Evolutionary conservation across 2,113 vertebrate genomes (phyloP), one percentile per base, ranked within the genome.

Genomic region (Oreochromis aureus): DNA sequence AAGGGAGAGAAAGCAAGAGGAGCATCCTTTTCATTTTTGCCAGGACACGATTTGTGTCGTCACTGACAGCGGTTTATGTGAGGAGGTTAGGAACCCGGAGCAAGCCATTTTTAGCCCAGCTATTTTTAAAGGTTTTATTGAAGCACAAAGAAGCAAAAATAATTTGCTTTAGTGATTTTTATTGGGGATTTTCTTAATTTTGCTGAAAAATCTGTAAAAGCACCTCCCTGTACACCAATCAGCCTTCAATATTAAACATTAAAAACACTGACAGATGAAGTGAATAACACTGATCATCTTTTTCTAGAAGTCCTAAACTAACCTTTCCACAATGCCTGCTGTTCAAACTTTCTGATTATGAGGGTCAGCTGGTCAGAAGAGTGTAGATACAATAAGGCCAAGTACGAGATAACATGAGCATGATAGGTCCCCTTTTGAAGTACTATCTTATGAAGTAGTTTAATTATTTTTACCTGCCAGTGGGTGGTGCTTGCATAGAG

Each of bases 1-100:
- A 80, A 86, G 63, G 51, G 86, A 86, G 86, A 19, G 55, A 58
- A 53, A 87, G 80, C 78, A 63, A 82, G 90, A 91, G 81, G 83
- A 90, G 85, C 89, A 18, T 82, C 78, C 76, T 82, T 80, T 89
- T 78, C 4, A 24, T 56, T 55, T 71, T 69, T 3, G 48, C 34
- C n/a, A 34, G 80, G 76, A 85, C 39, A 18, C 1, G 53, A 86
- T 63, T 83, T 80, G 34, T 86, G 79, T 73, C 10, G 54, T 87
- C 82, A 32, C 36, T 22, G 58, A 58, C n/a, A 7, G 61, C 3
- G 16, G 15, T 79, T 80, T 73, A 32, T 83, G 59, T 58, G 46
- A 6, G 32, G 51, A 86, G 59, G 79, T 83, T 36, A 30, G 55
- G 13, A 86, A 69, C 32, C 15, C 32, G 7, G 22, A 58, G 27